phyloP scores from a whole-genome alignment of 2,888 invertebrate species.

The Tribolium freemani region DNA sequence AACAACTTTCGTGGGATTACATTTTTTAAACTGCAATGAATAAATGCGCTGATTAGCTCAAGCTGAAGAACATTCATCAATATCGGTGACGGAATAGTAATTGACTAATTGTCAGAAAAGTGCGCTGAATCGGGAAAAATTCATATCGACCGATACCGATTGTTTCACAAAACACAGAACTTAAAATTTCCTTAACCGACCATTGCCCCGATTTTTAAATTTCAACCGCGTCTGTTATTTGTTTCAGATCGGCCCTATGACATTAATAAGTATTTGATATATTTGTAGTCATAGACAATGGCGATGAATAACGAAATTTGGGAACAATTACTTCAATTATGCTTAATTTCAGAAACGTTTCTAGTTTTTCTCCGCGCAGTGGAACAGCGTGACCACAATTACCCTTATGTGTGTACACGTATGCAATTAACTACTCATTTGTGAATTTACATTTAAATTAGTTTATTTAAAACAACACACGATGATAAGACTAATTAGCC shows the following conservation, averaged over 20 bases:
- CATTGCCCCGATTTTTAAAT: no score
- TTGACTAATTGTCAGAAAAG: constrained; percentile 8
- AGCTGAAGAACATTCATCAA: constrained; percentile 12
- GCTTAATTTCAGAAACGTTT: not conserved
- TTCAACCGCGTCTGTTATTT: no score
- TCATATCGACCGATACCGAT: no score
- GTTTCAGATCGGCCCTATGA: no score
- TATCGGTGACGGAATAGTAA: not conserved
- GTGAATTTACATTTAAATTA: constrained; percentile 23
- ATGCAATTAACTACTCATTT: constrained; percentile 3
- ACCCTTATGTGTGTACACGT: not conserved
- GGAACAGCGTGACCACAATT: not conserved
- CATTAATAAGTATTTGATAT: no score
- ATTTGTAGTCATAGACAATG: no score
- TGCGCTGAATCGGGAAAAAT: not conserved
- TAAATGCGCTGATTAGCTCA: constrained; percentile 17
- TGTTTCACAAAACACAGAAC: no score
- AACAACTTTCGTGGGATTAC: constrained; percentile 28
- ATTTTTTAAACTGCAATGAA: constrained; percentile 27
- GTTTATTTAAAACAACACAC: constrained; percentile 5
- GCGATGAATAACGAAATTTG: no score
- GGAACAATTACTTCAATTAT: no score
- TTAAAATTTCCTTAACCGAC: no score
- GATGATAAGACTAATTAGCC: constrained; percentile 24
- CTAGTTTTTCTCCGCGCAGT: not conserved